These are phyloP conservation scores for Pachyrhynchus sulphureomaculatus DNA, from an alignment of 1,140 invertebrate genomes.

Conservation along the genomic window DNA sequence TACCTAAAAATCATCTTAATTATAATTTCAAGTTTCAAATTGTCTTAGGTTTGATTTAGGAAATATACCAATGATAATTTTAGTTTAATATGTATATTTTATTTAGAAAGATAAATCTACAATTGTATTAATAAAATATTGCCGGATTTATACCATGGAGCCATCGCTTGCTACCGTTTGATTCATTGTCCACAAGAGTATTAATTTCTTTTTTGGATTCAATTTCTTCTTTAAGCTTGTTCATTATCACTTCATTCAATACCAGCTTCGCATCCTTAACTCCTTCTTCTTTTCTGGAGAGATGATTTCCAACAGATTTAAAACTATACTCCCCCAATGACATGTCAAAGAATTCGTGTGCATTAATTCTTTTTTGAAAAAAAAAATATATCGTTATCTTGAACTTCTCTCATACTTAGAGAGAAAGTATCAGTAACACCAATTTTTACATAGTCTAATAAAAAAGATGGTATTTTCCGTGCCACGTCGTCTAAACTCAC, in stretches of 20 bases:
- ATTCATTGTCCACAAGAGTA: too few relatives aligned
- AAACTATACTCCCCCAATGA: not conserved
- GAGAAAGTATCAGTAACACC: not conserved
- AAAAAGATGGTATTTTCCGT: not conserved
- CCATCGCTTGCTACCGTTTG: too few relatives aligned
- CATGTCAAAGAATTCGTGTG: constrained; percentile 12
- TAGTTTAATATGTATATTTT: too few relatives aligned
- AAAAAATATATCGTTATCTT: constrained; percentile 3
- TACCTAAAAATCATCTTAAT: too few relatives aligned
- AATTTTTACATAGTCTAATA: not conserved
- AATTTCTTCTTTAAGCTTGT: too few relatives aligned
- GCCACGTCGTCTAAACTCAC: constrained; percentile 6
- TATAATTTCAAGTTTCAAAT: too few relatives aligned
- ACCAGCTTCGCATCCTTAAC: not conserved
- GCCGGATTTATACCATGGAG: too few relatives aligned
- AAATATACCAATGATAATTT: too few relatives aligned
- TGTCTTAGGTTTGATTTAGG: too few relatives aligned
- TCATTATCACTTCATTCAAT: not conserved
- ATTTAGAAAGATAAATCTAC: too few relatives aligned
- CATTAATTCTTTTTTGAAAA: constrained; percentile 1
- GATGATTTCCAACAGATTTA: not conserved
- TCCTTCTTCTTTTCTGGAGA: not conserved
- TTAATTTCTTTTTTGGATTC: too few relatives aligned
- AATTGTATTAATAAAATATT: too few relatives aligned
- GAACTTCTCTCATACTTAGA: not conserved